Evolutionary conservation across 2,888 invertebrate genomes (phyloP).

Genomic region (Lasioglossum pauxillum): DNA sequence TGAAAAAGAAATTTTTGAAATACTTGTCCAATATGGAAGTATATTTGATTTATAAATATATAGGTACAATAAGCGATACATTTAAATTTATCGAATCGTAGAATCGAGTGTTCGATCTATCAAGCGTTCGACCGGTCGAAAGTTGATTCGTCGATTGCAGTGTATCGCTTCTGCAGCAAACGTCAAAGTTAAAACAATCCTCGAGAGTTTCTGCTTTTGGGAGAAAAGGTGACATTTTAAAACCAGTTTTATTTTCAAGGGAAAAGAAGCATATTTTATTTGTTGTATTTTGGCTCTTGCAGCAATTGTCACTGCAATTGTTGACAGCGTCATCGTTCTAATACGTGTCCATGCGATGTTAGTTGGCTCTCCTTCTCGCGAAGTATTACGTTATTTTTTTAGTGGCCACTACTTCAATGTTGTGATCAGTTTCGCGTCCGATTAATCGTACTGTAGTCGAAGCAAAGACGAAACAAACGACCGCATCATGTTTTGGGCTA

Average conservation of each 20-base stretch:
- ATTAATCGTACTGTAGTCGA: conserved; percentile 50
- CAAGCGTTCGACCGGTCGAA: conserved; percentile 37
- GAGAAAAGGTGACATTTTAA: conserved; percentile 56
- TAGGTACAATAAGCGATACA: too few relatives aligned
- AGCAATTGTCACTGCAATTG: conserved; percentile 37
- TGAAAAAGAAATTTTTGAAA: too few relatives aligned
- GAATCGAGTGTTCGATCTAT: conserved; percentile 43
- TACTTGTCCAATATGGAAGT: neutral
- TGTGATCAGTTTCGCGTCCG: conserved; percentile 58
- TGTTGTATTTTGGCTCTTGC: conserved; percentile 1
- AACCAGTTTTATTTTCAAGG: conserved; percentile 7
- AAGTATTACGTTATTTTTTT: conserved; percentile 63
- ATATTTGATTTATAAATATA: too few relatives aligned
- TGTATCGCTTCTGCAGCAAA: conserved; percentile 57
- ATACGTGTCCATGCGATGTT: conserved; percentile 69
- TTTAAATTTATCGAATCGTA: conserved; percentile 13
- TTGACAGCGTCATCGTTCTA: conserved; percentile 31
- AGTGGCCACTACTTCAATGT: conserved; percentile 66
- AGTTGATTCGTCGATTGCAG: conserved; percentile 43
- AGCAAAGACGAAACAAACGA: conserved; percentile 35
- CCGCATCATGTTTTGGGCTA: conserved; percentile 91
- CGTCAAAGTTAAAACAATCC: conserved; percentile 70
- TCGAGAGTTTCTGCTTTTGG: conserved; percentile 55
- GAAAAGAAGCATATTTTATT: conserved; percentile 4
- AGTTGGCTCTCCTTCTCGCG: conserved; percentile 59